Percentiles rank a stretch among this genome's conserved stretches.
phyloP scores from a whole-genome alignment of 2,113 vertebrate species.

The Atrichornis clamosus region DNA sequence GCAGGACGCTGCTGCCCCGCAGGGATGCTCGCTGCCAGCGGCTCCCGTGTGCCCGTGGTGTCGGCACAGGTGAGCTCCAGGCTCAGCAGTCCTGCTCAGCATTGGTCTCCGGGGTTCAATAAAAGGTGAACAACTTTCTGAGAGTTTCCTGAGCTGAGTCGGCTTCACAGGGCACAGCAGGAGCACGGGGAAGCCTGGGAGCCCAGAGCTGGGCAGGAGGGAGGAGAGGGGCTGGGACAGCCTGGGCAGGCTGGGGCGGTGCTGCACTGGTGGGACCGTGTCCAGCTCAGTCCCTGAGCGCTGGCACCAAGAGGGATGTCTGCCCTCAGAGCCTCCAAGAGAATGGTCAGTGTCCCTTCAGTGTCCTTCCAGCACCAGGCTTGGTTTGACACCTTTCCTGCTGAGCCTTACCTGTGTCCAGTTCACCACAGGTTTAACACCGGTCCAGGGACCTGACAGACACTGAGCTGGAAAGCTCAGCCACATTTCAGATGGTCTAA shows the following conservation, averaged over 20 bases:
- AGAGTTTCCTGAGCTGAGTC: fast-evolving
- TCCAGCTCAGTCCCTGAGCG: not conserved
- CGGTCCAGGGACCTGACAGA: not conserved
- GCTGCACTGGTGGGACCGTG: not conserved
- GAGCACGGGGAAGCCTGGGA: not conserved
- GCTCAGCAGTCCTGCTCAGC: not conserved
- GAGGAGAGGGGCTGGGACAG: not conserved
- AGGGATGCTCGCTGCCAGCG: not conserved
- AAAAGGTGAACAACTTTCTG: not conserved
- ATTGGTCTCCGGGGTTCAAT: fast-evolving
- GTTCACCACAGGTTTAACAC: fast-evolving
- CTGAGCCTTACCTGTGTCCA: fast-evolving
- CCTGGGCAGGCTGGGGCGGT: not conserved
- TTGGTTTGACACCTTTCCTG: not conserved
- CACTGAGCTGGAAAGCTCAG: not conserved
- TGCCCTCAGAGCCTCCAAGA: not conserved
- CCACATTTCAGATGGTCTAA: fast-evolving
- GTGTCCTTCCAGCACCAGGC: fast-evolving
- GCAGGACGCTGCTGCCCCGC: not conserved
- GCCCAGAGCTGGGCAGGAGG: not conserved
- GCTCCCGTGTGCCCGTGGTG: not conserved
- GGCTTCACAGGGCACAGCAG: fast-evolving
- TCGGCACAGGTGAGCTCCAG: fast-evolving
- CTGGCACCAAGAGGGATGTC: fast-evolving
- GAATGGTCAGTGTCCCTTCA: fast-evolving